phyloP scores from a whole-genome alignment of 2,797 vertebrate species.

The Lophotriccus pileatus region DNA sequence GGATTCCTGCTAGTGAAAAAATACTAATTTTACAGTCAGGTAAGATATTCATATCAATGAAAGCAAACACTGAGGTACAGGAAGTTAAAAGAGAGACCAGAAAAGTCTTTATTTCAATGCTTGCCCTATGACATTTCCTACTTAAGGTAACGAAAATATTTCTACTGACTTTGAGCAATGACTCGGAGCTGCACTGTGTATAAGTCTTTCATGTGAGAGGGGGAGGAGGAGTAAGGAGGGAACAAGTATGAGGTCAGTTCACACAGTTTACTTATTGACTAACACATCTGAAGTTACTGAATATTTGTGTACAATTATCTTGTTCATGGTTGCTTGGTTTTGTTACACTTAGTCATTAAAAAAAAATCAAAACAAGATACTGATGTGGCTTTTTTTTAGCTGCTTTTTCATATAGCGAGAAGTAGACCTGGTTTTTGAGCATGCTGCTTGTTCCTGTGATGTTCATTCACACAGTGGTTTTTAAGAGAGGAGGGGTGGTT shows the following conservation, averaged over 20 bases:
- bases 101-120: background rate
- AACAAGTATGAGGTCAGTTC: background rate
- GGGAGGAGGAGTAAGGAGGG: background rate
- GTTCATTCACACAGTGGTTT: background rate
- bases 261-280: background rate
- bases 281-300: background rate
- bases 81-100: background rate
- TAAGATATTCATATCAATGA: background rate
- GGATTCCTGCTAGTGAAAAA: background rate
- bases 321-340: slow-evolving; percentile 21
- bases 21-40: background rate
- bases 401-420: background rate
- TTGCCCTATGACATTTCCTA: background rate
- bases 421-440: background rate
- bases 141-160: background rate
- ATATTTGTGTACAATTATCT: background rate
- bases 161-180: background rate
- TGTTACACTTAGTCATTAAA: slow-evolving; percentile 42
- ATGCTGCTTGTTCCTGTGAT: background rate
- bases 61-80: background rate
- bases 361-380: background rate
- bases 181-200: background rate
- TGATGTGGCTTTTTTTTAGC: background rate
- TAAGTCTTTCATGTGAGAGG: background rate
- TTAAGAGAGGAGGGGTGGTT: background rate